These are phyloP conservation scores for Euphydryas editha DNA, from an alignment of 2,888 invertebrate species.

Conservation along the genomic window DNA sequence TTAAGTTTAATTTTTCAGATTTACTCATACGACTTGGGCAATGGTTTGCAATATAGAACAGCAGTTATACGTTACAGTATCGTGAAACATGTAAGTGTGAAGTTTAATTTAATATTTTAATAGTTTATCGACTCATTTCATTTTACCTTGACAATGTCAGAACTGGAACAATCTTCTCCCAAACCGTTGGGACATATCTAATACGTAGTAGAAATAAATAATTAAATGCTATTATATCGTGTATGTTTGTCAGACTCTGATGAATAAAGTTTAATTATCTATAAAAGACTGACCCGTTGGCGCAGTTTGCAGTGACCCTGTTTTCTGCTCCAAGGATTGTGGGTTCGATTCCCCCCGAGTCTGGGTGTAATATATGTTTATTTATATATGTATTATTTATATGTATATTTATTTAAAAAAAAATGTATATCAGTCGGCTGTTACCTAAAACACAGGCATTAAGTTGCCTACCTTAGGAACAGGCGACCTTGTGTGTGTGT, in stretches of 20 bases:
- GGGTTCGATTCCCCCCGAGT: too few relatives aligned
- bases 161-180: conserved; percentile 55
- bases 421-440: too few relatives aligned
- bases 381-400: too few relatives aligned
- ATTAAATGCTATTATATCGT: conserved; percentile 46
- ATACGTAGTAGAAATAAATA: conserved; percentile 52
- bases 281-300: too few relatives aligned
- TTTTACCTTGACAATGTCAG: conserved; percentile 59
- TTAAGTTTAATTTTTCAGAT: neutral
- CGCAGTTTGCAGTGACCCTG: too few relatives aligned
- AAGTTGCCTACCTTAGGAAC: too few relatives aligned
- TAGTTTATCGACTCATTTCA: conserved; percentile 42
- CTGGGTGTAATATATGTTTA: too few relatives aligned
- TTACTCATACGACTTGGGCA: neutral
- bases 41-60: neutral
- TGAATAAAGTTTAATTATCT: too few relatives aligned
- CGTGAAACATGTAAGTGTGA: conserved; percentile 1
- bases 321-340: too few relatives aligned
- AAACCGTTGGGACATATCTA: conserved; percentile 55
- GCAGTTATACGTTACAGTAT: conserved; percentile 18
- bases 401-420: too few relatives aligned
- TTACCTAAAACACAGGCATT: too few relatives aligned
- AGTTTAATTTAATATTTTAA: conserved; percentile 18
- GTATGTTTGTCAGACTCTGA: neutral
- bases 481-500: too few relatives aligned